Base-by-base conservation (phyloP, 2,888 invertebrate genomes). In the Lysandra coridon region DNA sequence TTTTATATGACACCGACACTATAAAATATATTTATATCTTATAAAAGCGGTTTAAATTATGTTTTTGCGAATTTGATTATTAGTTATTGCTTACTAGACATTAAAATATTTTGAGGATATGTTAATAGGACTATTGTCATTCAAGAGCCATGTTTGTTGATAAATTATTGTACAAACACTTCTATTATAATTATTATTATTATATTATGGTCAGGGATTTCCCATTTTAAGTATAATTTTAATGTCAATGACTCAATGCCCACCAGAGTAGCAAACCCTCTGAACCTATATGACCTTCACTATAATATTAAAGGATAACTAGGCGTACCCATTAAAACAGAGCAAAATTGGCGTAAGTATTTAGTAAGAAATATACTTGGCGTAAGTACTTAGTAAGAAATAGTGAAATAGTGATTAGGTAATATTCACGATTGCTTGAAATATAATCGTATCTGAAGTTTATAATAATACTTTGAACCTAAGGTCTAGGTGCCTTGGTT, bases 101-200 rank as follows among this genome's bases (percentile, higher is more conserved):
- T 69, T 69, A 69, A 33, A 30, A 33, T 69, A 69, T 69, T 33
- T 69, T 69, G 1, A 69, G 69, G 69, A 33, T 69, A 69, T 64
- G 12, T 23, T 23, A 23, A 33, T 69, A 69, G 14, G 12, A 14
- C 10, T 69, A 69, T 33, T 69, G 69, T 69, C 33, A 33, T 69
- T 69, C 14, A 30, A 10, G 33, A 69, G 30, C 69, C 30, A 23
- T 64, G 62, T 69, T 69, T 69, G 69, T 33, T 33, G 14, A 33
- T 69, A 69, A 69, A 69, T 33, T 69, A 69, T 69, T 33, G 12
- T 69, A 23, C 23, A 69, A 69, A 33, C 33, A 33, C 10, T 33
- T 69, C 14, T 69, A 33, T 69, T 14, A 4, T 14, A 14, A 30
- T 64, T 2, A 64, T 30, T 64, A 64, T 64, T 64, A 64, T 64